phyloP scores from a whole-genome alignment of 2,888 invertebrate species.

The Drosophila tanythrix region DNA sequence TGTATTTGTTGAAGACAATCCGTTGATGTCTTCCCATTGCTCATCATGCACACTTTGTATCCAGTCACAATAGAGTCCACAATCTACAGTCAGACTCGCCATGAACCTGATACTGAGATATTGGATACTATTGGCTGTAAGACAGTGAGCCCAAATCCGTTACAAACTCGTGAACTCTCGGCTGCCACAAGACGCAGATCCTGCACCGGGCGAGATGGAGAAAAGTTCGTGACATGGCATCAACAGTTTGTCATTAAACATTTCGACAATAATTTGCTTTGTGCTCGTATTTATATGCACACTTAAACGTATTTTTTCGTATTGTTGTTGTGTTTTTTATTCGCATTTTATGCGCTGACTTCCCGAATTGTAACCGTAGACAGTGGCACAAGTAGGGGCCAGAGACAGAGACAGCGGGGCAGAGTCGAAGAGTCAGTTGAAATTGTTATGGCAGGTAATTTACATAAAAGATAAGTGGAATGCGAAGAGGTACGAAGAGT shows the following conservation, averaged over 20 bases:
- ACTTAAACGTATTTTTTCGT: constrained; percentile 23
- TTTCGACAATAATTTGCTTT: constrained; percentile 84
- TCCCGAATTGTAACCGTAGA: constrained; percentile 71
- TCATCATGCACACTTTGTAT: constrained; percentile 47
- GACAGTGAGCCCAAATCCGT: constrained; percentile 62
- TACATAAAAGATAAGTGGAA: constrained; percentile 75
- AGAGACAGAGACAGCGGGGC: constrained; percentile 9
- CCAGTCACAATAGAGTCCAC: constrained; percentile 31
- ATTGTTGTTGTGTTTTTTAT: constrained; percentile 40
- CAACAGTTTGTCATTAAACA: constrained; percentile 85
- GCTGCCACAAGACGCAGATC: constrained; percentile 41
- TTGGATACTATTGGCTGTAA: constrained; percentile 19
- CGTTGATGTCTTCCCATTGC: constrained; percentile 53
- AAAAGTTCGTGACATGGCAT: constrained; percentile 84
- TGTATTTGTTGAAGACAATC: constrained; percentile 37
- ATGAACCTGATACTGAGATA: constrained; percentile 58
- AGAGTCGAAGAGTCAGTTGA: constrained; percentile 20
- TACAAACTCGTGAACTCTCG: constrained; percentile 82
- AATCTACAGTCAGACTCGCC: constrained; percentile 24
- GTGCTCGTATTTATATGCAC: constrained; percentile 61
- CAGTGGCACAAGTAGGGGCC: constrained; percentile 16
- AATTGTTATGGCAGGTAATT: constrained; percentile 78
- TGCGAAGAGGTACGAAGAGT: constrained; percentile 53
- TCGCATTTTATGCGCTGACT: constrained; percentile 50
- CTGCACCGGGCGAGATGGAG: constrained; percentile 26